A percentile compares a stretch with the other conserved stretches of the same genome.
phyloP scores from a whole-genome alignment of 2,888 invertebrate genomes.

The Atrina japonica region DNA sequence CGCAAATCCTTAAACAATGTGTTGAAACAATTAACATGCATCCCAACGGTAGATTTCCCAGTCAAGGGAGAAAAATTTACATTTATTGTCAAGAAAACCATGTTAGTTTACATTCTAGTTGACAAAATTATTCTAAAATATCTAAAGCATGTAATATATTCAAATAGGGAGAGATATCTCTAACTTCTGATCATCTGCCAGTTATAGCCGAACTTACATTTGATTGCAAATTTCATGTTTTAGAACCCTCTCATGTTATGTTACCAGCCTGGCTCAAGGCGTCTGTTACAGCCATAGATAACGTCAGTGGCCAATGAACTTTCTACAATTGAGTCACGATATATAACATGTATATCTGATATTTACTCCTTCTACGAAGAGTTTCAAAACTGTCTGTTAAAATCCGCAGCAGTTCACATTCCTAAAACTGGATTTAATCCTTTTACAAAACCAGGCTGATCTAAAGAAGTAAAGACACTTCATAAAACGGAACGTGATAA shows the following conservation, averaged over 20 bases:
- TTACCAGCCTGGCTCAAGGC: no score
- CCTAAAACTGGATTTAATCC: constrained; percentile 11
- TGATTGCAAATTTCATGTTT: no score
- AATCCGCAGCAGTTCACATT: constrained; percentile 5
- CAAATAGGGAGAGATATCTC: no score
- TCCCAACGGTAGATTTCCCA: no score
- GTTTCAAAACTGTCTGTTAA: background rate
- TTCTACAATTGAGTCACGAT: background rate
- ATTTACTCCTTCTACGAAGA: background rate
- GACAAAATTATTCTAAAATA: background rate
- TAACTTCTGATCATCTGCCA: constrained; percentile 29
- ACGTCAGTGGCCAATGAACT: background rate
- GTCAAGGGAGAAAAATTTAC: constrained; percentile 1
- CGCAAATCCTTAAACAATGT: no score
- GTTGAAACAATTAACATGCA: no score
- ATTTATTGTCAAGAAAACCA: constrained; percentile 7
- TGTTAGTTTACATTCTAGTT: constrained; percentile 1
- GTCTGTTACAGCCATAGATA: no score
- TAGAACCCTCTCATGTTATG: no score
- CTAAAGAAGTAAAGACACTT: background rate
- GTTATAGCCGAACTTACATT: no score
- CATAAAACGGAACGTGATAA: background rate
- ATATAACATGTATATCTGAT: background rate
- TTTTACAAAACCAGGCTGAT: constrained; percentile 20
- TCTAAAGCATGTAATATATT: background rate